Evolutionary conservation across 2,888 invertebrate species (phyloP), one percentile per base, ranked within the genome.

Genomic region (Cheilosia grossa): DNA sequence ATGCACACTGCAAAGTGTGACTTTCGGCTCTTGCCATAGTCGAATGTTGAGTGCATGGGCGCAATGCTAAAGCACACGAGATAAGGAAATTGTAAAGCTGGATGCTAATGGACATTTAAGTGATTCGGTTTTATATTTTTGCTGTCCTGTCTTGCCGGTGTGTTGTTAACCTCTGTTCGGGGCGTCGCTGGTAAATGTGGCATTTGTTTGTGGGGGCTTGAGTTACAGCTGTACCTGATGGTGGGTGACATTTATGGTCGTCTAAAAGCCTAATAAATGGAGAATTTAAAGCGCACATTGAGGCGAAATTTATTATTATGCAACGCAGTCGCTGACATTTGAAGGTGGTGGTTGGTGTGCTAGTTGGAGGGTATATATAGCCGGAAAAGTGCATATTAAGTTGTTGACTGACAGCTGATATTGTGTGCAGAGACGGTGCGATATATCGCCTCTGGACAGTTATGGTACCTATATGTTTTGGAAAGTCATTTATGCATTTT

Each of bases 81-180:
- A 85, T 85, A 85, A 85, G 85, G 81, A 81, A 85, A 70, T 75
- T 81, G 75, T 83, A 69, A 75, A 66, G 64, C 66, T 70, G 85
- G 47, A 81, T 85, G 81, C 81, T 85, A 85, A 85, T 85, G 85
- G 85, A 85, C 81, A 81, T 77, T 85, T 85, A 85, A 85, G 85
- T 85, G 85, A 85, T 85, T 85, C 85, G 75, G 70, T 85, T 81
- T 83, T 74, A 72, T 59, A 72, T 15, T 33, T 37, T 15, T 7
- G 6, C 33, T 61, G 40, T 51, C 5, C 2, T 19, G n/a, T 13
- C 21, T 33, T 70, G 19, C 37, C 27, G 6, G 24, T 56, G 33
- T 44, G 51, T 2, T 27, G 30, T 47, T 24, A 30, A 56, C 42
- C 49, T 47, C 40, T 27, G 19, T 37, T 24, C 30, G n/a, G 24